Evolutionary conservation across 1,140 invertebrate species (phyloP).

Genomic region (Limonius californicus): DNA sequence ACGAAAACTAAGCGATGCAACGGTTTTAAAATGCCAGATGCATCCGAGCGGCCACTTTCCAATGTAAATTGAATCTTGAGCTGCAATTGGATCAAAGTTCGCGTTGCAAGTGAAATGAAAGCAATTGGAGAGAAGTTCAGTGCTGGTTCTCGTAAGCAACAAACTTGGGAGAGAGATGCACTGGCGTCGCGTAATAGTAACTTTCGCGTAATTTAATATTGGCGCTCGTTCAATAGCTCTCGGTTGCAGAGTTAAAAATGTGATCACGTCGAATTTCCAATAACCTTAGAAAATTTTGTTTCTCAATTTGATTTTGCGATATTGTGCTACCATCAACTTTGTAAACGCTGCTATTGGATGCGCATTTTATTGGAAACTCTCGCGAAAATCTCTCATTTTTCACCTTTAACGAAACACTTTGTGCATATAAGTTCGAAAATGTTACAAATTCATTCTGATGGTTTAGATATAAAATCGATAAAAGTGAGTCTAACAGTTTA

Average conservation of each 20-base stretch:
- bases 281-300: slow-evolving; percentile 10
- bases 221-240: slow-evolving; percentile 4
- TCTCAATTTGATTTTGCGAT: background rate
- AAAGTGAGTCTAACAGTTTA: no score
- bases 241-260: slow-evolving; percentile 11
- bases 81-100: slow-evolving; percentile 6
- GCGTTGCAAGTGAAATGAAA: background rate
- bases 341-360: no score
- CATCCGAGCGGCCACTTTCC: background rate
- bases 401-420: no score
- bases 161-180: background rate
- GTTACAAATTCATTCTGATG: no score
- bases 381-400: no score
- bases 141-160: background rate
- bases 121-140: background rate
- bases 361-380: no score
- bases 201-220: slow-evolving; percentile 8
- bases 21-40: slow-evolving; percentile 11
- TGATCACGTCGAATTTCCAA: slow-evolving; percentile 6
- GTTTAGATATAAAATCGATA: no score
- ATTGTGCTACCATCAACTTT: background rate
- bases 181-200: background rate
- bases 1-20: background rate
- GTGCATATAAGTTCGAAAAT: no score
- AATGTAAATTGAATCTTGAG: slow-evolving; percentile 12